These are phyloP conservation scores for Borostomias antarcticus DNA, from an alignment of 2,797 vertebrate species.

Conservation along the genomic window DNA sequence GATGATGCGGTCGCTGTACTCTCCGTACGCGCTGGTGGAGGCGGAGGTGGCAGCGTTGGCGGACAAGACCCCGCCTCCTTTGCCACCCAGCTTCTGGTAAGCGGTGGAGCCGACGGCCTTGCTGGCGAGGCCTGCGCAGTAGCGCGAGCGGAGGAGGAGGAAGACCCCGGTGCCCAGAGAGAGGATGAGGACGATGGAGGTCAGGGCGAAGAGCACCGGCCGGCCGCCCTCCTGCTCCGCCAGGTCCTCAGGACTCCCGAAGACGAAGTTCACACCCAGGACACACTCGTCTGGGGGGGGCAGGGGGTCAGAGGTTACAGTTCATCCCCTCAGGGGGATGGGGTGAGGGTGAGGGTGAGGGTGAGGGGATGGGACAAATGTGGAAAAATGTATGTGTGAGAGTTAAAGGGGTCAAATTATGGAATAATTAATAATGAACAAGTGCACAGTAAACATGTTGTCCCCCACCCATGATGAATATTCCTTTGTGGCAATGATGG, in stretches of 20 bases:
- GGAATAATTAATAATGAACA: neutral
- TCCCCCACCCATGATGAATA: too few relatives aligned
- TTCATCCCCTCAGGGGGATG: neutral
- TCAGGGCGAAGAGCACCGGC: neutral
- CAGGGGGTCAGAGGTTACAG: neutral
- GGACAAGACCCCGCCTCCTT: neutral
- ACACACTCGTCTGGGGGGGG: constrained; percentile 18
- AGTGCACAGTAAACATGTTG: too few relatives aligned
- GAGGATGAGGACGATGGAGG: neutral
- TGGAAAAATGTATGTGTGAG: neutral
- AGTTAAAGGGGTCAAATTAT: neutral
- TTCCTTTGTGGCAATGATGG: too few relatives aligned
- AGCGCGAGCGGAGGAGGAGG: constrained; percentile 71
- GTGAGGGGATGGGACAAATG: neutral
- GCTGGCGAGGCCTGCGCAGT: constrained; percentile 38
- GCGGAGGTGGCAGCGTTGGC: constrained; percentile 39
- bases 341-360: neutral
- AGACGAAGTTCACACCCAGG: neutral
- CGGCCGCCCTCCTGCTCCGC: constrained; percentile 14
- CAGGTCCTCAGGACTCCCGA: neutral
- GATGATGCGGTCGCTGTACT: constrained; percentile 79
- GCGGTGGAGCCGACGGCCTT: neutral
- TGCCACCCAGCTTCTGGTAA: neutral
- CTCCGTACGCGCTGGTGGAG: constrained; percentile 73
- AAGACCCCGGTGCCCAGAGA: constrained; percentile 70